Conservation (phyloP, 2,888 invertebrate genomes). For the Cantharis flavilabris region DNA sequence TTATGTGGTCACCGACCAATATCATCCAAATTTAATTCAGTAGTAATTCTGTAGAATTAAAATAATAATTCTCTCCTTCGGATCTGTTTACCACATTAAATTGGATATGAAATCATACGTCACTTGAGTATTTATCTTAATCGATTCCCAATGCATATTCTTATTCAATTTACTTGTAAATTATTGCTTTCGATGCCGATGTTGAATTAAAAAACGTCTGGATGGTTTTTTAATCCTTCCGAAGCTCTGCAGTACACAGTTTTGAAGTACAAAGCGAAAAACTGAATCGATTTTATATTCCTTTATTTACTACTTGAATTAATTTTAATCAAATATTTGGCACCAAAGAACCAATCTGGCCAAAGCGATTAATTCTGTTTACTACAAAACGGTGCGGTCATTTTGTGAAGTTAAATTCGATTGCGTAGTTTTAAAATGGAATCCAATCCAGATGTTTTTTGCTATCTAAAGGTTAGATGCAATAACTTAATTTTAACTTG, state of each 20-base stretch:
- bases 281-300: background rate
- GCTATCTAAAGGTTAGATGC: background rate
- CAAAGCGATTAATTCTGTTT: background rate
- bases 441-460: background rate
- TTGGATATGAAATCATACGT: background rate
- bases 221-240: background rate
- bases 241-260: background rate
- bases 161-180: background rate
- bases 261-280: background rate
- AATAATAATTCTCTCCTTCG: background rate
- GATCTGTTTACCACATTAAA: background rate
- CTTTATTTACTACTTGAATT: background rate
- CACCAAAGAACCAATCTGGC: background rate
- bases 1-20: background rate
- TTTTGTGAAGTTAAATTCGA: background rate
- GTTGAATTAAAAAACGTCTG: background rate
- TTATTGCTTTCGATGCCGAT: background rate
- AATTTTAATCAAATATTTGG: background rate
- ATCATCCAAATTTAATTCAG: background rate
- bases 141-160: background rate
- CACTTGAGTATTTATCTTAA: background rate
- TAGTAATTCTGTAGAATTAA: background rate
- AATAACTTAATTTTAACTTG: too few species aligned
- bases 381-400: background rate
- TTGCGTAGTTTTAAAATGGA: background rate